Conservation (phyloP, 2,797 vertebrate genomes). For the Mus caroli region DNA sequence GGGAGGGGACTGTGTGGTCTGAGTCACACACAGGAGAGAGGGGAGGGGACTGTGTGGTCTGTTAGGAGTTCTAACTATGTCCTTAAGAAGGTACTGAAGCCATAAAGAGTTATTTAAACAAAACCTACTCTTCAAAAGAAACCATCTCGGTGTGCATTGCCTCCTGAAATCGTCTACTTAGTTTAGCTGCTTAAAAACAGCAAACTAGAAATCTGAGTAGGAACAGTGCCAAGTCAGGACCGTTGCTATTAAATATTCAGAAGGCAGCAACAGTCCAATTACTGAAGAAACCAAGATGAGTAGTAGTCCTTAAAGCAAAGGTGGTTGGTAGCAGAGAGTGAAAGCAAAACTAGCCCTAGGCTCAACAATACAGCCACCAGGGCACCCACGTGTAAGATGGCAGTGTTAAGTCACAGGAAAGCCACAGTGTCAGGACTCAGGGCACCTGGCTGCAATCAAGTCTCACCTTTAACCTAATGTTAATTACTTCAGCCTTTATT, state of each 20-base stretch:
- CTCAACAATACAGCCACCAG: not conserved
- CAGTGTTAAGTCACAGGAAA: not conserved
- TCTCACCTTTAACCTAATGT: not conserved
- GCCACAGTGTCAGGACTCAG: not conserved
- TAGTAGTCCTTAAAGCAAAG: slow-evolving; percentile 33
- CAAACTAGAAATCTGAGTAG: slow-evolving; percentile 48
- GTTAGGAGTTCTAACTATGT: not conserved
- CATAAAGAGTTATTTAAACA: not conserved
- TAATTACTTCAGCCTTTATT: not conserved
- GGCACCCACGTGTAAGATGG: not conserved
- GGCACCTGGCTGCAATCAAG: not conserved
- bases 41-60: not conserved
- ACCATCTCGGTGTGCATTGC: not conserved
- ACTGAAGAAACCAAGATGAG: slow-evolving; percentile 41
- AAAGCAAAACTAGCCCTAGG: not conserved
- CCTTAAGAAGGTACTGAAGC: not conserved
- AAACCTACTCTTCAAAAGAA: not conserved
- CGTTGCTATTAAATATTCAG: slow-evolving; percentile 49
- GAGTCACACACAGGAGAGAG: not conserved
- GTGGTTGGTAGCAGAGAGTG: not conserved
- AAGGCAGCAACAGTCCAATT: slow-evolving; percentile 49
- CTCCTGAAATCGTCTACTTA: not conserved
- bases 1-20: not conserved
- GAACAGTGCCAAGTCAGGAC: slow-evolving; percentile 37
- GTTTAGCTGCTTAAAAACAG: slow-evolving; percentile 50